Base-by-base conservation (phyloP, 2,888 invertebrate genomes). In the Drosophila borborema region DNA sequence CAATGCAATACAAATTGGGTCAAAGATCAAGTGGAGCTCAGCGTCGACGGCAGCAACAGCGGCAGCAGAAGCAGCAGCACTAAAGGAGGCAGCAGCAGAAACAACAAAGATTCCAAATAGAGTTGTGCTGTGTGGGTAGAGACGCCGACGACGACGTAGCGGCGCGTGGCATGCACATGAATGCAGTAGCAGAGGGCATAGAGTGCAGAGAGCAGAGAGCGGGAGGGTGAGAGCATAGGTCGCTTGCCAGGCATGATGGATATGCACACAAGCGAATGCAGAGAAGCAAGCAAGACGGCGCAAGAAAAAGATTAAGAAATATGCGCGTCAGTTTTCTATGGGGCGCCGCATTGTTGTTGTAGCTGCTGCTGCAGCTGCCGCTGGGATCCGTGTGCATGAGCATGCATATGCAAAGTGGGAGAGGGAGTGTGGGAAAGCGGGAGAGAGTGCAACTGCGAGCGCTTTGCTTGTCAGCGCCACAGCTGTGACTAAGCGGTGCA, bases 11-110 rank as follows among this genome's bases (percentile, higher is more conserved):
- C 82, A 90, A 88, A 90, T 90, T 88, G 86, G 87, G 87, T 90
- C 87, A 88, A 88, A 88, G 87, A 88, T 90, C 87, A 88, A 90
- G 87, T 89, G 89, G 90, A 87, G 90, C 86, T 88, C 89, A 78
- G 75, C 74, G 70, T 74, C 68, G 78, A 59, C 77, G 62, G 69
- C 64, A 66, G 64, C 66, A 54, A 58, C 58, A 46, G 43, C 68
- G 46, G 43, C 53, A 54, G 40, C 56, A 63, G n/a, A n/a, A n/a
- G 56, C 64, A 40, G 54, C 58, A 67, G 68, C 65, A 55, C 58
- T 54, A 53, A 4, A 18, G 18, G n/a, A 18, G 43, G 53, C 69
- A 56, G 54, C 54, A 55, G 36, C 61, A 65, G 54, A 55, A 61
- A 64, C 61, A 73, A 71, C 49, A 75, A 73, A 69, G 77, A 73